Base-by-base conservation (phyloP, 2,888 invertebrate species). In the Caenorhabditis sp. region DNA sequence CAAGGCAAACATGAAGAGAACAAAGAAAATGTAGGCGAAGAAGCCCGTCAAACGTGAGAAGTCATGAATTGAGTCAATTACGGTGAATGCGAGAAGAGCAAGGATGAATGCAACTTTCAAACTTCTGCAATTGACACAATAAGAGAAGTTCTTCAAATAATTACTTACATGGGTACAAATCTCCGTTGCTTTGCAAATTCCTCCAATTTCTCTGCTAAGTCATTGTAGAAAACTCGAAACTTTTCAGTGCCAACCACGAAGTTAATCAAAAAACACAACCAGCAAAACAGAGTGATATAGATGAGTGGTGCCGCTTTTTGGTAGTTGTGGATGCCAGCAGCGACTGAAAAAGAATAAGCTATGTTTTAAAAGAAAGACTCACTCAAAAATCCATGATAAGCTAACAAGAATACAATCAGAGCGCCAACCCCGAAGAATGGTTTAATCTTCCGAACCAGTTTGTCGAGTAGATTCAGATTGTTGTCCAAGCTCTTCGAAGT, bases 11-110 rank as follows among this genome's bases (percentile, higher is more conserved):
- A 88, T 86, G 56, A 83, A 63, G 1, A 80, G n/a, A 2, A 88
- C 62, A 65, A 84, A 88, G 65, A 82, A 81, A 24, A 82, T 65
- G 78, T 87, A 86, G 22, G 86, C 88, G 15, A 79, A 75, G 17
- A 88, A 75, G 26, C 88, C 88, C 9, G 79, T 73, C 8, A 87
- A 77, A 22, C 88, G 71, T 7, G 76, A 62, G 6, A 81, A 75
- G 41, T 86, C 82, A 45, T 81, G 62, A 13, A 63, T 45, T 7
- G 82, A 74, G 32, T 80, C 78, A 1, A 79, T 17, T 0, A 74
- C 53, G 17, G 80, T 74, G 55, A 80, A 82, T 2, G 75, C 71
- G 6, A 77, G 27, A 3, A 82, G 20, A 9, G 46, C 76, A 0
- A 78, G n/a, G 9, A 79, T 52, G n/a, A 80, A 48, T 13, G 70